Percentiles rank a stretch among this genome's conserved stretches.
Evolutionary conservation across 2,797 vertebrate species (phyloP).

Genomic region (Stomatorhinus walkeri): DNA sequence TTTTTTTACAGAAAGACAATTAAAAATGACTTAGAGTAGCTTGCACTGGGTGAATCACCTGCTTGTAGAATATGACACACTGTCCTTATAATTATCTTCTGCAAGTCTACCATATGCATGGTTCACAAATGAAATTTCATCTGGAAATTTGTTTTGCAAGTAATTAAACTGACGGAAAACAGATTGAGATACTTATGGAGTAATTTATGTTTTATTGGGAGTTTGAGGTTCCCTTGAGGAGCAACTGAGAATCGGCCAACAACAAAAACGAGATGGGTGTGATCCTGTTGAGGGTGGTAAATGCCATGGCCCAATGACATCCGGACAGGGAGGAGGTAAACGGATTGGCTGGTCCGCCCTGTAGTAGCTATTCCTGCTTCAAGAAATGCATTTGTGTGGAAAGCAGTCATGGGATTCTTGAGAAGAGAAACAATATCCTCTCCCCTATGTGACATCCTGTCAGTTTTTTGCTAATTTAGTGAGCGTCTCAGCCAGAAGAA

Average conservation of each 20-base stretch:
- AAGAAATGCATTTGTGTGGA: neutral
- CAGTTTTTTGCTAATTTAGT: neutral
- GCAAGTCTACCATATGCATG: neutral
- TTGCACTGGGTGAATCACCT: neutral
- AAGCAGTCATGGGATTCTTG: neutral
- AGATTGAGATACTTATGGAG: neutral
- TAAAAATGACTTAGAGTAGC: neutral
- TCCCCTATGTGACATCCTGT: neutral
- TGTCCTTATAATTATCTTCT: slow-evolving; percentile 1
- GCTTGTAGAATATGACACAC: neutral
- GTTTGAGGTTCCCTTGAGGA: neutral
- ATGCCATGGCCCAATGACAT: neutral
- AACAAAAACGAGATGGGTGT: neutral
- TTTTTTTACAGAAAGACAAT: neutral
- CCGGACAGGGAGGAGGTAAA: neutral
- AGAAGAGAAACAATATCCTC: neutral
- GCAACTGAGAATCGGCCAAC: neutral
- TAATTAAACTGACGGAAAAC: neutral
- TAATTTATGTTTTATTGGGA: neutral
- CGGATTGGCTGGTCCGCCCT: neutral
- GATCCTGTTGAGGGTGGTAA: neutral
- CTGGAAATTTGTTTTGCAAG: neutral
- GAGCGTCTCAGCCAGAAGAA: neutral
- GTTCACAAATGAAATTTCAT: neutral
- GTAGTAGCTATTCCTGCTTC: neutral